Evolutionary conservation across 2,113 vertebrate species (phyloP).

Genomic region (Pteronura brasiliensis): DNA sequence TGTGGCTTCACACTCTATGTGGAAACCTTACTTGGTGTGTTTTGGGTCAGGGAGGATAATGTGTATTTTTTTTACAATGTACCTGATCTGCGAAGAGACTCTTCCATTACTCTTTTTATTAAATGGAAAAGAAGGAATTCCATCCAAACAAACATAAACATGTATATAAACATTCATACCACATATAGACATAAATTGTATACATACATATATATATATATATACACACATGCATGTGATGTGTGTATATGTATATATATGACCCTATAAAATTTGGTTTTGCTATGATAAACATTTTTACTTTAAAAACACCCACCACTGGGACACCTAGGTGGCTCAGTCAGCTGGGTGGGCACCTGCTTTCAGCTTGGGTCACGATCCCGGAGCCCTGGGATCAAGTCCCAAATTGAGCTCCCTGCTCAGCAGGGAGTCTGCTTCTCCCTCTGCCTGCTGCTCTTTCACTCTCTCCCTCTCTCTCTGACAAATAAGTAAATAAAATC

Average conservation of each 20-base stretch:
- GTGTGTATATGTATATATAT: not conserved
- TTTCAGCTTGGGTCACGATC: no score
- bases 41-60: not conserved
- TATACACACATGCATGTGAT: not conserved
- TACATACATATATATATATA: not conserved
- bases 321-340: not conserved
- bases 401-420: no score
- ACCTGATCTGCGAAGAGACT: not conserved
- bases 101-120: not conserved
- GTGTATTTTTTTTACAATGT: not conserved
- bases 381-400: no score
- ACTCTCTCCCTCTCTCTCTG: no score
- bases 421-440: no score
- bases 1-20: not conserved
- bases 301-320: not conserved
- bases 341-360: no score
- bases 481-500: no score
- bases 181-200: not conserved
- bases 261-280: slow-evolving; percentile 7
- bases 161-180: not conserved
- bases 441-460: no score
- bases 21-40: not conserved
- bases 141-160: not conserved
- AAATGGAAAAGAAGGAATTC: not conserved
- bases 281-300: not conserved